Base-by-base conservation (phyloP, 2,888 invertebrate genomes). In the Gari tellinella region DNA sequence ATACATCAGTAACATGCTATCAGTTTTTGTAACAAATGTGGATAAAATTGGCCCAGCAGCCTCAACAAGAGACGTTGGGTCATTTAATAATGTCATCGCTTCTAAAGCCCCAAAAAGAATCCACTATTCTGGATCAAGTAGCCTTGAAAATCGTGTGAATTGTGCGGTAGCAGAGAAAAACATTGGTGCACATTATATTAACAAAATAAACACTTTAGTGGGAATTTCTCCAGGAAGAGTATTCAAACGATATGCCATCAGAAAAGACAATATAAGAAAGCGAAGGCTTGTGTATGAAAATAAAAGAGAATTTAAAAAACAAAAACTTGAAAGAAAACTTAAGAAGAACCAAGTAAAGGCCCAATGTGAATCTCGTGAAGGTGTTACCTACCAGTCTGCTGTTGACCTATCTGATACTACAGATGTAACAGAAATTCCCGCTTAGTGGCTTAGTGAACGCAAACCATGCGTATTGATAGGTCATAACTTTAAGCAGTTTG, bases 401-500 rank as follows among this genome's bases (percentile, higher is more conserved):
- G 19, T 45, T 45, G 45, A 45, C 19, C 45, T 45, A 17, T 7
- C 45, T 10, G 5, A n/a, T 17, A 19, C 45, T 17, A n/a, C 15
- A 45, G 5, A 10, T 45, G 45, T 17, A 17, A 17, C 45, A 10
- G 19, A 15, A 10, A 45, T 45, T 45, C 19, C 19, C 19, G 17
- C 19, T 10, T 7, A 45, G 5, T 45, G 45, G 45, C 45, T 45
- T 10, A 19, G 5, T 15, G 7, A 7, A 17, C 15, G 45, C 15
- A 45, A 45, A 15, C 45, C 45, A 17, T 45, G 17, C 7, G 4
- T 45, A 10, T 45, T 45, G 45, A 45, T 45, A 17, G 45, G 45
- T 45, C 45, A 45, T 45, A 45, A 45, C 46, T 63, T 63, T 23
- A 5, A 26, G 21, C 49, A 17, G 46, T n/a, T 55, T 4, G 60